These are phyloP conservation scores for Panurus biarmicus DNA, from an alignment of 2,113 vertebrate genomes.

Conservation along the genomic window DNA sequence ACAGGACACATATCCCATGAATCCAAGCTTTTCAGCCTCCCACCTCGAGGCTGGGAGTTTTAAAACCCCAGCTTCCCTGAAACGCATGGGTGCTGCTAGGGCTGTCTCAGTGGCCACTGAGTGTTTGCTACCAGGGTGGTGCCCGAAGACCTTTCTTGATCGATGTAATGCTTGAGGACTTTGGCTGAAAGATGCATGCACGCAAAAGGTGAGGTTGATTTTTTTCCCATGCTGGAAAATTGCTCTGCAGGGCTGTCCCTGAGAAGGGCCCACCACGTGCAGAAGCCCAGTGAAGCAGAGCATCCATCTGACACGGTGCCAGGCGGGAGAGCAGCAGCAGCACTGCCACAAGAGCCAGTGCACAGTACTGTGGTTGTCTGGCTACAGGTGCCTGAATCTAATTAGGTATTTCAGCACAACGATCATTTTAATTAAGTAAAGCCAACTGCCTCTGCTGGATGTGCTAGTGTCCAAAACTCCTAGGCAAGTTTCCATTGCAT, in stretches of 20 bases:
- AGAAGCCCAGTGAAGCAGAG: background rate
- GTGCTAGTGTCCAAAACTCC: background rate
- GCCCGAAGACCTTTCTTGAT: background rate
- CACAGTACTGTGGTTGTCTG: background rate
- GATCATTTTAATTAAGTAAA: conserved; percentile 35
- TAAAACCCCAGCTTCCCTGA: background rate
- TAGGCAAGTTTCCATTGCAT: background rate
- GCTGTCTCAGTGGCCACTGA: background rate
- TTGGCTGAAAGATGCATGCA: background rate
- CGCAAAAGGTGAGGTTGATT: background rate
- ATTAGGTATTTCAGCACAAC: conserved; percentile 22
- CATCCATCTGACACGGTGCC: background rate
- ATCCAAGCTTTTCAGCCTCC: background rate
- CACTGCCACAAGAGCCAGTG: background rate
- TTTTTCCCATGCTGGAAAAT: background rate
- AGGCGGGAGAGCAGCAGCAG: background rate
- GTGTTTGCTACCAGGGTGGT: background rate
- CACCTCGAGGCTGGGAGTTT: background rate
- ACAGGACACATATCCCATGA: too few species aligned
- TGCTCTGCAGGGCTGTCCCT: background rate
- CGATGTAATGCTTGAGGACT: background rate
- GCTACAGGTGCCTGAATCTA: conserved; percentile 38
- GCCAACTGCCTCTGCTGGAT: conserved; percentile 22
- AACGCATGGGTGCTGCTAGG: background rate
- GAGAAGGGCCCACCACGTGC: background rate